Base-by-base conservation (phyloP, 1,140 invertebrate genomes). In the Condylostylus longicornis region DNA sequence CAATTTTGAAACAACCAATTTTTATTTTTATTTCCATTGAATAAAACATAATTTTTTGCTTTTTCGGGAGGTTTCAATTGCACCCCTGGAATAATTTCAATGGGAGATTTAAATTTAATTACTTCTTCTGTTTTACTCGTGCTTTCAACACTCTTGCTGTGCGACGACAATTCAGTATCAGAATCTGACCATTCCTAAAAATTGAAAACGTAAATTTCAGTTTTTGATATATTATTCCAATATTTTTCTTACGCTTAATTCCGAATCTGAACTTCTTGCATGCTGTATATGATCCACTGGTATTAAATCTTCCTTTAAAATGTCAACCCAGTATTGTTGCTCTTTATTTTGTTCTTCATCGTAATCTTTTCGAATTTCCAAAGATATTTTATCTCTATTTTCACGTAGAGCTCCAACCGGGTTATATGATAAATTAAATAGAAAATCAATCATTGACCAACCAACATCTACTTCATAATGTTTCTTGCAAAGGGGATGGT, bases 371-470 rank as follows among this genome's bases (percentile, higher is more conserved):
- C 14, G 19, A 5, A 9, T 43, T 32, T 5, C n/a, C 40, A 5
- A 35, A 18, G 15, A 41, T 12, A 40, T 48, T 52, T 6, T 7
- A 7, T 5, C 2, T 9, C 42, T 33, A 18, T 55, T 47, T 5
- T 28, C 20, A 0, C 50, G 43, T 7, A 59, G 33, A 13, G 45
- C 49, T 12, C 46, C 53, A 5, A 54, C 43, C 1, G 58, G 53
- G 20, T 42, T 45, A 23, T 48, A 15, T 5, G 54, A 39, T 18
- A 54, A 14, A 9, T 32, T 14, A 3, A 58, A 17, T 2, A 61
- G 18, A n/a, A 60, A 58, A 25, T 60, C 48, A 0, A 61, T 19
- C 13, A 60, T n/a, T 0, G 50, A 40, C 49, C 51, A 57, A 23
- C 49, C 42, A 5, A 49, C 33, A 29, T 57, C 47, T 19, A 44